Evolutionary conservation across 2,113 vertebrate species (phyloP), one percentile per base, ranked within the genome.

Genomic region (Capreolus pygargus): DNA sequence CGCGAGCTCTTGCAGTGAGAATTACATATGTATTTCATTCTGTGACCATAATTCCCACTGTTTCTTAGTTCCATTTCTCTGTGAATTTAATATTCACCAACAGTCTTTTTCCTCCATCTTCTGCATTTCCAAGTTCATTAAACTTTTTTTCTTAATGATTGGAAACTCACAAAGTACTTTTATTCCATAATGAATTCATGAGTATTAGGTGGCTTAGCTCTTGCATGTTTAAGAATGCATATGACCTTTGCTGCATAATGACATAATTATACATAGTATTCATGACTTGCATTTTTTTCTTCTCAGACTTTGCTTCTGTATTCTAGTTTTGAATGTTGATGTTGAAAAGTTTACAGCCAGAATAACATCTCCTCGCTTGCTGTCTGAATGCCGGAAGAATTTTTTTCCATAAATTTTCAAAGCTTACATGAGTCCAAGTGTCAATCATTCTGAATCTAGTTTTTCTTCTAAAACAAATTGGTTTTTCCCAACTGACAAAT

Each of bases 371-470:
- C 25, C 67, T 47, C 0, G 1, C 90, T 91, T 28, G 11, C 39
- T 94, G 14, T 43, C 47, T 92, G n/a, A 92, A 92, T 47, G 30
- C n/a, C 23, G 60, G 12, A 50, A n/a, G 21, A 67, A 36, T 27
- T 76, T 89, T 92, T 91, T 61, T 45, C 91, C 92, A 50, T 91
- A 83, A 6, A 95, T 82, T 82, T 90, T n/a, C 57, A 97, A 96
- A 96, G 36, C 30, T 85, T 95, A 84, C 64, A 27, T 94, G 39
- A 57, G 55, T 81, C 36, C n/a, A 43, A 27, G 5, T 89, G 55
- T 39, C 94, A 70, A 61, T 97, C 78, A 84, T 33, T 78, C 15
- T 61, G 43, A 52, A 86, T 95, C 67, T 30, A 54, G 43, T 94
- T 95, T 92, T 79, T 61, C 57, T 86, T 86, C 39, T 86, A 82